A percentile compares a stretch with the other conserved stretches of the same genome.
Evolutionary conservation across 2,888 invertebrate species (phyloP).

Genomic region (Alcis repandata): DNA sequence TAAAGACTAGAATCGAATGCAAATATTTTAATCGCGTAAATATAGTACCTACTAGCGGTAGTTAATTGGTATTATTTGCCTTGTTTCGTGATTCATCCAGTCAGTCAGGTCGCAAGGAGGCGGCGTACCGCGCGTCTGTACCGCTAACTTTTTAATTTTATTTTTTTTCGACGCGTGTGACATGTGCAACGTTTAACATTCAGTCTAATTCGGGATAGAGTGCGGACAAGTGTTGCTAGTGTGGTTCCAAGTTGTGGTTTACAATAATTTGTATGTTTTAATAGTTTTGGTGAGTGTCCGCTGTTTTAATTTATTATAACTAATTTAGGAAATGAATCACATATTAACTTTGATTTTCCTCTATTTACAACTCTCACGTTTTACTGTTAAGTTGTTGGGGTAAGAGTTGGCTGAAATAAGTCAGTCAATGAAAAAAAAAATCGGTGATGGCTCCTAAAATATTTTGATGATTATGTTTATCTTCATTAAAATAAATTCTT

Average conservation of each 20-base stretch:
- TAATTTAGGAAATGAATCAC: neutral
- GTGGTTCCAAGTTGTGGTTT: constrained; percentile 37
- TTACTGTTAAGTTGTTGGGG: too few relatives aligned
- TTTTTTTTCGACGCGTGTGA: constrained; percentile 65
- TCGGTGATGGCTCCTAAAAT: neutral
- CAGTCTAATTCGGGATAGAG: constrained; percentile 62
- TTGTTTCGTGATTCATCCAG: constrained; percentile 79
- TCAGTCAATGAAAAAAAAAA: too few relatives aligned
- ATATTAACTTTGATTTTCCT: neutral
- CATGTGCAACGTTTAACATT: constrained; percentile 58
- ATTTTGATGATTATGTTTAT: constrained; percentile 25
- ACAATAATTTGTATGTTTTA: constrained; percentile 21
- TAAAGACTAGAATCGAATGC: constrained; percentile 62
- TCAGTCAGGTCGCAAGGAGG: constrained; percentile 72
- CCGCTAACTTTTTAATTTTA: constrained; percentile 54
- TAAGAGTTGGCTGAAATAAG: too few relatives aligned
- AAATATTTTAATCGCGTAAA: constrained; percentile 63
- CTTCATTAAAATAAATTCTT: constrained; percentile 33
- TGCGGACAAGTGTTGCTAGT: constrained; percentile 52
- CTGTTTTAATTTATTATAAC: neutral
- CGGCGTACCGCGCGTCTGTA: constrained; percentile 66
- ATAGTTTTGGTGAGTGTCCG: neutral
- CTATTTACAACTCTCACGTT: neutral
- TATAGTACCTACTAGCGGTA: constrained; percentile 55
- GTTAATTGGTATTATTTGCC: constrained; percentile 83